Evolutionary conservation across 2,888 invertebrate genomes (phyloP).

Genomic region (Chironomus tentans): DNA sequence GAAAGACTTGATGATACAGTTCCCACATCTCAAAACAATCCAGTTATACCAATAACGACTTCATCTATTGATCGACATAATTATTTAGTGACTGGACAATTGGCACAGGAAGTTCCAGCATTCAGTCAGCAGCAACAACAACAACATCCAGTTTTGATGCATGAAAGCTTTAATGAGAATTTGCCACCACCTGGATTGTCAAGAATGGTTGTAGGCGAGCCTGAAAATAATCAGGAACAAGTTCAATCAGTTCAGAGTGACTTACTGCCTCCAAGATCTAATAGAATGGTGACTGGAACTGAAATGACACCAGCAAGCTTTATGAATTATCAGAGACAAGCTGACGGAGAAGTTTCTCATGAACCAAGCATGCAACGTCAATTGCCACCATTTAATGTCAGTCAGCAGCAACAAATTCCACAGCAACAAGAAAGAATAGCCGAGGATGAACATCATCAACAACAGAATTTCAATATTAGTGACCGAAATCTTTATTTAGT

Average conservation of each 20-base stretch:
- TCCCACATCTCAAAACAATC: background rate
- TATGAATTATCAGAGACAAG: conserved; percentile 42
- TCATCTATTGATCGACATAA: conserved; percentile 53
- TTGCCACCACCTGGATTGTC: conserved; percentile 56
- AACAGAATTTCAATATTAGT: conserved; percentile 30
- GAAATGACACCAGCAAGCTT: conserved; percentile 39
- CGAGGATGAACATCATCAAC: conserved; percentile 21
- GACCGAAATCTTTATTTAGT: conserved; percentile 37
- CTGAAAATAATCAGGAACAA: conserved; percentile 43
- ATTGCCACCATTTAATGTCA: background rate
- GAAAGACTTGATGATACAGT: conserved; percentile 15
- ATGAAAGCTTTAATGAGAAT: conserved; percentile 40
- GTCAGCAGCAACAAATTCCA: conserved; percentile 10
- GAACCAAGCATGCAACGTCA: conserved; percentile 34
- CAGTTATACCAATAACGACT: background rate
- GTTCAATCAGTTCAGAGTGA: conserved; percentile 1
- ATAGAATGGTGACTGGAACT: conserved; percentile 47
- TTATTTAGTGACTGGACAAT: conserved; percentile 66
- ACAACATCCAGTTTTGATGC: background rate
- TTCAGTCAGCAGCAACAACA: too few species aligned
- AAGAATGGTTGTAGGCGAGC: conserved; percentile 57
- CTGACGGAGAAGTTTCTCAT: conserved; percentile 42
- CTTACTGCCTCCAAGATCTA: background rate
- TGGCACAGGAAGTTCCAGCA: conserved; percentile 45
- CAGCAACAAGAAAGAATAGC: background rate